A percentile compares a stretch with the other conserved stretches of the same genome.
phyloP scores from a whole-genome alignment of 2,797 vertebrate species.

The Pangasius krempfi region DNA sequence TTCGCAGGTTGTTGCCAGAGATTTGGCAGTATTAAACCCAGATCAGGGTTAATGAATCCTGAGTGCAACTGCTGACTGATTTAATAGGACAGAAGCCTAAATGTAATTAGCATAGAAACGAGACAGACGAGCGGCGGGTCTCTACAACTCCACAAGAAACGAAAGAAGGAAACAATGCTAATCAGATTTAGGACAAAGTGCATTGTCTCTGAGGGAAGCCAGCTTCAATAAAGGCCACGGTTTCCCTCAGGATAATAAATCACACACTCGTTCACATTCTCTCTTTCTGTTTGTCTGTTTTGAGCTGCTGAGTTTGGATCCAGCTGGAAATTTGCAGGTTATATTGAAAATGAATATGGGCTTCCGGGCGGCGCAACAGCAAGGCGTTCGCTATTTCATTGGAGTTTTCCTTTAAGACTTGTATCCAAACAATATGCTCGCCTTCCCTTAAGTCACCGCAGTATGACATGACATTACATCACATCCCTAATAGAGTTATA shows the following conservation, averaged over 20 bases:
- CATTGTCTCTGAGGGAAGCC: background rate
- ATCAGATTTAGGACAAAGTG: slow-evolving; percentile 22
- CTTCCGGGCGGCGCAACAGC: background rate
- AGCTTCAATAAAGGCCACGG: background rate
- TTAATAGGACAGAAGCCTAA: slow-evolving; percentile 66
- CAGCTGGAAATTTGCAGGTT: background rate
- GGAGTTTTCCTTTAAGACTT: no score
- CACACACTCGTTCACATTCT: background rate
- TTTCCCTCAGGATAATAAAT: background rate
- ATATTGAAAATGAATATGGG: background rate
- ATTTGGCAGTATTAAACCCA: slow-evolving; percentile 52
- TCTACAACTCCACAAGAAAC: background rate
- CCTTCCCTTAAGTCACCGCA: no score
- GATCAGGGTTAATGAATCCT: slow-evolving; percentile 63
- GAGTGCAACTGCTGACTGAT: slow-evolving; percentile 62
- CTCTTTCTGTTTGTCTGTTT: background rate
- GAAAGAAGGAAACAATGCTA: slow-evolving; percentile 48
- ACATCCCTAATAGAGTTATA: no score
- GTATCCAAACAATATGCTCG: no score
- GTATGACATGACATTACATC: no score
- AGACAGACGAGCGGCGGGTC: slow-evolving; percentile 32
- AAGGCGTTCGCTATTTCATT: background rate
- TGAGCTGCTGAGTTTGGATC: background rate
- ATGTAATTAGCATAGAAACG: slow-evolving; percentile 68
- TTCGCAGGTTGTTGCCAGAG: background rate